These are phyloP conservation scores for Coenobita brevimanus DNA, from an alignment of 1,140 invertebrate species.

Conservation along the genomic window DNA sequence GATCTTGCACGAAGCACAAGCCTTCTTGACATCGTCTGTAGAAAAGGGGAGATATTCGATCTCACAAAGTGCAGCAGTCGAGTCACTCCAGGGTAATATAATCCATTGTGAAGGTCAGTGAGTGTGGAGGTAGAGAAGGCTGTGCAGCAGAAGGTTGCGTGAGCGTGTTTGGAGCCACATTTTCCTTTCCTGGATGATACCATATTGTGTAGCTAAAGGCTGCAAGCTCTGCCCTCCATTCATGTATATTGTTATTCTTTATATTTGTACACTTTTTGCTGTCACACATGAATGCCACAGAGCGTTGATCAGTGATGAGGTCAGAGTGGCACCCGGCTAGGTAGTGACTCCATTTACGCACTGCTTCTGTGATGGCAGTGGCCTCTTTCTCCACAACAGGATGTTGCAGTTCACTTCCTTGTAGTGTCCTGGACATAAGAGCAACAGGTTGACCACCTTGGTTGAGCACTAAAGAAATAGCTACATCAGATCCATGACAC, in stretches of 20 bases:
- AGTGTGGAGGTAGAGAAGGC: not conserved
- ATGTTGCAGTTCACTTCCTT: too few species aligned
- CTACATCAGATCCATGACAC: slow-evolving; percentile 27
- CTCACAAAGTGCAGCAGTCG: too few species aligned
- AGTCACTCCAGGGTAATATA: too few species aligned
- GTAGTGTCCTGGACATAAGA: too few species aligned
- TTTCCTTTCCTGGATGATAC: not conserved
- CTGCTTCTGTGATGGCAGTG: too few species aligned
- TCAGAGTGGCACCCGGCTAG: not conserved
- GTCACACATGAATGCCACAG: slow-evolving; percentile 15
- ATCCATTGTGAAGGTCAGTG: too few species aligned
- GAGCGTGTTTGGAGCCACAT: not conserved
- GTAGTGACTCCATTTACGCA: slow-evolving; percentile 23
- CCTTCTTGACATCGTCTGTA: too few species aligned
- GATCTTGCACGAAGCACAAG: too few species aligned
- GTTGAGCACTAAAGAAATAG: slow-evolving; percentile 17
- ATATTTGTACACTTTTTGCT: not conserved
- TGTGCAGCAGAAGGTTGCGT: not conserved
- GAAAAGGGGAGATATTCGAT: too few species aligned
- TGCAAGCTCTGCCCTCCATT: not conserved
- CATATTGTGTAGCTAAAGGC: slow-evolving; percentile 12
- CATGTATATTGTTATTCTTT: not conserved
- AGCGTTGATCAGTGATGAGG: slow-evolving; percentile 13
- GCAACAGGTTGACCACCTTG: slow-evolving; percentile 48
- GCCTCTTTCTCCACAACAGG: too few species aligned